Base-by-base conservation (phyloP, 1,140 invertebrate species). In the Sarcophaga peregrina region DNA sequence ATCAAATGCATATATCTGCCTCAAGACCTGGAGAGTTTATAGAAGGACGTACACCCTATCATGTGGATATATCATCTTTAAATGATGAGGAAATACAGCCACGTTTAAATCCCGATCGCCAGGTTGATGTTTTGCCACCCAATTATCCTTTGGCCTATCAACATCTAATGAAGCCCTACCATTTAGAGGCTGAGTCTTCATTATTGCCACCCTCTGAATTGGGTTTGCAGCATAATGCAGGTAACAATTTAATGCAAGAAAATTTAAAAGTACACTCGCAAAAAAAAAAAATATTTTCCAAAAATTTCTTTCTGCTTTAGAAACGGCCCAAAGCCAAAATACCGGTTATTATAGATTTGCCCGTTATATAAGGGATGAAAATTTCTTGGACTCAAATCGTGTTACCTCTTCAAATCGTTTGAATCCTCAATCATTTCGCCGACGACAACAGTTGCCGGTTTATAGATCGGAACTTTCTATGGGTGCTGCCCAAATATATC, bases 41-140 rank as follows among this genome's bases (percentile, higher is more conserved):
- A 37, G 92, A 93, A 85, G 92, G 92, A 7, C 91, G 89, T 48
- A 91, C 91, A 9, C 92, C 93, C 5, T 93, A 93, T 82, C 90
- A 89, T 46, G 92, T 93, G 76, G 92, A 93, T 80, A 88, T 89
- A 50, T 87, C 87, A 9, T 83, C 85, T 0, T 83, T 84, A 76
- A 85, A 83, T 37, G 86, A 89, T 48, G 85, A 87, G 54, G 75
- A 78, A 11, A 25, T 78, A 10, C 75, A 82, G 13, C 80, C 86
- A 20, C 86, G 87, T 8, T 80, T 89, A 68, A 87, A 90, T 80
- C 84, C 83, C 5, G 83, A 85, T 68, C 87, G 88, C 15, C 88
- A 90, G 54, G 89, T 90, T 15, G 89, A 90, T 84, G 89, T 90
- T 17, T 45, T 90, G 80, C 84, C 84, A 47, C 89, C 89, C 3